Evolutionary conservation across 2,113 vertebrate genomes (phyloP).

Genomic region (Myiagra hebetior): DNA sequence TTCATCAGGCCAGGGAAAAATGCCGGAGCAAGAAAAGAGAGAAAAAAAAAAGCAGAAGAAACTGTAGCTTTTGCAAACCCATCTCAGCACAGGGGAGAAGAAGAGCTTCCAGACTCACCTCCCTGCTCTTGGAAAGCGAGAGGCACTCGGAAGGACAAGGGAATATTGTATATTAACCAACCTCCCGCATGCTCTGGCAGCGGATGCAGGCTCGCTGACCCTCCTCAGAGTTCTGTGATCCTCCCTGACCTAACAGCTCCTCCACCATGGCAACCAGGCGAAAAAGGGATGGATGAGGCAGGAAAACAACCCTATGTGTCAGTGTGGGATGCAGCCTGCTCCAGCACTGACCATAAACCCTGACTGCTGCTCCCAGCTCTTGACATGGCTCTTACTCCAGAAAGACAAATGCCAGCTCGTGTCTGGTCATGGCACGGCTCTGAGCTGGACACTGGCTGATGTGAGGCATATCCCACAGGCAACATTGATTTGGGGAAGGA

Average conservation of each 20-base stretch:
- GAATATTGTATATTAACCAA: background rate
- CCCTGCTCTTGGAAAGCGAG: background rate
- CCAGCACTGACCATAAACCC: background rate
- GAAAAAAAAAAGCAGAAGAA: background rate
- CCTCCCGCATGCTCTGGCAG: fast-evolving
- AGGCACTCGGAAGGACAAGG: background rate
- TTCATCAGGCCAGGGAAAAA: constrained; percentile 33
- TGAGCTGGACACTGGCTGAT: fast-evolving
- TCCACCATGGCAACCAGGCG: background rate
- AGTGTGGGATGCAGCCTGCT: fast-evolving
- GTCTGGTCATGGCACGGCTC: fast-evolving
- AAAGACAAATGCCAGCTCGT: background rate
- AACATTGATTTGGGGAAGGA: background rate
- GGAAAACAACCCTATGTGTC: background rate
- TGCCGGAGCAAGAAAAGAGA: background rate
- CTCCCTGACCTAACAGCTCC: background rate
- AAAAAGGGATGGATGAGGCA: background rate
- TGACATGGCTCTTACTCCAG: background rate
- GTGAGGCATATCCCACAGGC: fast-evolving
- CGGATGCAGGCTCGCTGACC: fast-evolving
- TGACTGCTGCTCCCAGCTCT: background rate
- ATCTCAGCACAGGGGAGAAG: background rate
- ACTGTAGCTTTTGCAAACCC: constrained; percentile 6
- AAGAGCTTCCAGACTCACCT: background rate
- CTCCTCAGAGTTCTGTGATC: background rate